Conservation (phyloP, 2,113 vertebrate genomes). For the Pangasianodon hypophthalmus region DNA sequence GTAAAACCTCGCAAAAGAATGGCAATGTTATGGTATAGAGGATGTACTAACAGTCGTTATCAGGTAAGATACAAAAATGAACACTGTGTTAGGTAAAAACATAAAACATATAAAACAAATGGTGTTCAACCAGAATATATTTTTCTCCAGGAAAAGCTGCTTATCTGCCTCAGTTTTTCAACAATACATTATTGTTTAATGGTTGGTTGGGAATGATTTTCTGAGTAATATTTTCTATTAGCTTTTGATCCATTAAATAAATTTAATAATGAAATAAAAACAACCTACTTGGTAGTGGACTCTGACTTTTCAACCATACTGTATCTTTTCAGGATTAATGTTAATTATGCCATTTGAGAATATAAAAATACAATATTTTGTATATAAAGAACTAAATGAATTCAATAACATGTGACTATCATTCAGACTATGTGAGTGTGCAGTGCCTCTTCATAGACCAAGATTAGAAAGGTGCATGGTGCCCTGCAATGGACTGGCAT, state of each 20-base stretch:
- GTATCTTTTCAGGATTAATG: not conserved
- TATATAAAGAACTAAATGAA: not conserved
- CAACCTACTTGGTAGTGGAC: not conserved
- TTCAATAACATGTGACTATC: constrained; percentile 66
- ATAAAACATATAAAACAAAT: not conserved
- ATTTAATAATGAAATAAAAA: not conserved
- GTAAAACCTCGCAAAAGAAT: not conserved
- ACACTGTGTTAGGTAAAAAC: not conserved
- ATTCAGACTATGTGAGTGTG: constrained; percentile 72
- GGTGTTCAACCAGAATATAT: not conserved
- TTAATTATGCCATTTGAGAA: constrained; percentile 41
- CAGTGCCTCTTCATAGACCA: constrained; percentile 70
- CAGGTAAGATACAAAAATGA: not conserved
- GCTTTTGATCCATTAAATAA: not conserved
- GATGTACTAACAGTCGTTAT: not conserved
- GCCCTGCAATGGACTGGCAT: not conserved
- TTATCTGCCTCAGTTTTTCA: not conserved
- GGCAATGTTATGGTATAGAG: not conserved
- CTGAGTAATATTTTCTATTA: not conserved
- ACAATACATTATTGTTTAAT: not conserved
- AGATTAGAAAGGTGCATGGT: not conserved
- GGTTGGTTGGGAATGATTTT: not conserved
- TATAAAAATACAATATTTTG: constrained; percentile 43
- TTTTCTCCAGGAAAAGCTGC: not conserved
- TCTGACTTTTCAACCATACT: not conserved